These are phyloP conservation scores for Alentia gelatinosa DNA, from an alignment of 2,888 invertebrate genomes.

Conservation along the genomic window DNA sequence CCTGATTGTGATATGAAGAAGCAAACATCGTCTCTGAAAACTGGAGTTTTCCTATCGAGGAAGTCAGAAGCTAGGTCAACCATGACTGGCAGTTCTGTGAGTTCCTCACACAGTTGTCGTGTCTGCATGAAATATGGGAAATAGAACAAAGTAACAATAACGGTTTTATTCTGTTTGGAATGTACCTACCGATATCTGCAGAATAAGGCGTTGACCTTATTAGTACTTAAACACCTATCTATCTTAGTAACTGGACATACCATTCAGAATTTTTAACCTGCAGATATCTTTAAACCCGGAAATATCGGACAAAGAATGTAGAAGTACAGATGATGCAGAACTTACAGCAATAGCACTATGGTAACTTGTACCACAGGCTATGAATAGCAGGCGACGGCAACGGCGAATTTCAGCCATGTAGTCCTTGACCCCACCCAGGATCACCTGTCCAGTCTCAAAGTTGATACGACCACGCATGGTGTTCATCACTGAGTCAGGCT, in stretches of 20 bases:
- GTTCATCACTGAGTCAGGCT: conserved; percentile 98
- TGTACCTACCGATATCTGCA: too few species aligned
- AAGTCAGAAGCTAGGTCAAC: conserved; percentile 99
- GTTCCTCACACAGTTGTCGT: conserved; percentile 94
- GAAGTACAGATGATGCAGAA: conserved; percentile 55
- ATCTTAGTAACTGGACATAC: too few species aligned
- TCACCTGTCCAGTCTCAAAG: conserved; percentile 91
- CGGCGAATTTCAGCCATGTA: conserved; percentile 98
- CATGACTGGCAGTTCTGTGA: conserved; percentile 99
- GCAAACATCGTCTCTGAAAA: conserved; percentile 99
- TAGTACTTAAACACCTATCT: too few species aligned
- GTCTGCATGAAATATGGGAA: conserved; percentile 79
- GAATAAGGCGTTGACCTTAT: too few species aligned
- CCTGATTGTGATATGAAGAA: conserved; percentile 99
- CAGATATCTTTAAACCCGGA: too few species aligned
- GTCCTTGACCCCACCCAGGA: conserved; percentile 98
- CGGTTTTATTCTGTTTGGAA: too few species aligned
- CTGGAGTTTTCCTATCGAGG: conserved; percentile 97
- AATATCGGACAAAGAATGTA: too few species aligned
- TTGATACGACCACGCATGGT: conserved; percentile 99
- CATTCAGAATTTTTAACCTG: too few species aligned
- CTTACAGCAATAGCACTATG: conserved; percentile 96
- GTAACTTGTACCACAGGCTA: conserved; percentile 99
- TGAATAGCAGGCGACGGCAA: conserved; percentile 96
- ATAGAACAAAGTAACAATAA: too few species aligned